These are phyloP conservation scores for Coelopa pilipes DNA, from an alignment of 2,888 invertebrate species.

Conservation along the genomic window DNA sequence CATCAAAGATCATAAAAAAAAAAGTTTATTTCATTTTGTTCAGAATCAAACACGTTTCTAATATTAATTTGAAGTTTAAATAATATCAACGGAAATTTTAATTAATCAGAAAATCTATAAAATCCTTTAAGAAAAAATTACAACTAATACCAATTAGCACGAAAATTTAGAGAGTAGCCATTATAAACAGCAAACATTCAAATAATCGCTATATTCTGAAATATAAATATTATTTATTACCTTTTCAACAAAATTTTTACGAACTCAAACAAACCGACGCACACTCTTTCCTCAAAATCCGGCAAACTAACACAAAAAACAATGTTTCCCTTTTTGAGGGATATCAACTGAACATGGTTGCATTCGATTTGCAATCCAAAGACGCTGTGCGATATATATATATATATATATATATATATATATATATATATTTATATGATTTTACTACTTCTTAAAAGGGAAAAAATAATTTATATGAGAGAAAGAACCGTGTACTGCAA, in stretches of 20 bases:
- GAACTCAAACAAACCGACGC: neutral
- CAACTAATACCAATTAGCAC: neutral
- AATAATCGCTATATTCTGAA: neutral
- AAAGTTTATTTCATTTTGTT: too few species aligned
- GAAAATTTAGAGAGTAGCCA: too few species aligned
- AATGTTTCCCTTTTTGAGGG: constrained; percentile 9
- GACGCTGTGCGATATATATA: too few species aligned
- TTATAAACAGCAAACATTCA: neutral
- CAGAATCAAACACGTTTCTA: neutral
- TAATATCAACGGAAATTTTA: neutral
- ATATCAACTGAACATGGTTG: constrained; percentile 5
- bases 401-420: too few species aligned
- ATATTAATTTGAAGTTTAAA: neutral
- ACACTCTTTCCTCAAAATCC: constrained; percentile 22
- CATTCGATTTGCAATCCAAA: neutral
- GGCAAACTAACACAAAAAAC: constrained; percentile 25
- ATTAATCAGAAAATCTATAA: neutral
- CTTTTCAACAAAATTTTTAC: neutral
- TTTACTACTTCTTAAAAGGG: too few species aligned
- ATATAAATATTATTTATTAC: neutral
- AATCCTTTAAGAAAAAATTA: too few species aligned
- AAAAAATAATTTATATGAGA: too few species aligned
- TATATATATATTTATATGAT: too few species aligned
- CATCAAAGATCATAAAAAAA: neutral
- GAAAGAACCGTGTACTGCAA: too few species aligned